Base-by-base conservation (phyloP, 2,113 vertebrate genomes). In the Gulo gulo region DNA sequence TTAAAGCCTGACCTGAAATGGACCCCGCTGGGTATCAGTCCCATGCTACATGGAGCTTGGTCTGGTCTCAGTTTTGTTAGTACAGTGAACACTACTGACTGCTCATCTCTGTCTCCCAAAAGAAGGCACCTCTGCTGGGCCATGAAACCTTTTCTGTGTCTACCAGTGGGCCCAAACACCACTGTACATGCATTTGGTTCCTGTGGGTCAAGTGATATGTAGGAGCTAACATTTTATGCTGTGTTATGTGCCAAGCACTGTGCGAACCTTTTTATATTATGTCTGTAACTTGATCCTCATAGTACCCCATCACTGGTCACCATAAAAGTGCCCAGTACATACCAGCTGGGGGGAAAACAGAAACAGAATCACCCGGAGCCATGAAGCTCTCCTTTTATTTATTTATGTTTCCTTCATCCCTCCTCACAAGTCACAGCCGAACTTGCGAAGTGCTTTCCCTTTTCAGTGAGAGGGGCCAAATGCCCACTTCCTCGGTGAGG, bases 11-110 rank as follows among this genome's bases (percentile, higher is more conserved):
- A 10, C 7, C 65, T 14, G 55, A 6, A 67, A 47, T 6, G 6
- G 47, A 14, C 57, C 20, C 67, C 34, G 9, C 16, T 57, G 0
- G 45, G n/a, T 15, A 39, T 78, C 57, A 42, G 23, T 42, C 52
- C 47, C 61, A 2, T 0, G n/a, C n/a, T 45, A 6, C 31, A 14
- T 0, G 23, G 74, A 4, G 39, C 21, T 20, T 7, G 16, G 71
- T 34, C 76, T 16, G 1, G 36, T 34, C 26, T 82, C 71, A 36
- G 90, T 34, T 74, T 76, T 18, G 1, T 78, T 34, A 31, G 57
- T 36, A 26, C 6, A 1, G 0, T 20, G 13, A 39, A 36, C 57
- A 26, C 26, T 24, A 21, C 26, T 24, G 7, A 8, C 16, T 42
- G 24, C 7, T 59, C 61, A 15, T 39, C 26, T 47, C 36, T 29